These are phyloP conservation scores for Scaptomyza caliginosa DNA, from an alignment of 2,888 invertebrate genomes.

Conservation along the genomic window DNA sequence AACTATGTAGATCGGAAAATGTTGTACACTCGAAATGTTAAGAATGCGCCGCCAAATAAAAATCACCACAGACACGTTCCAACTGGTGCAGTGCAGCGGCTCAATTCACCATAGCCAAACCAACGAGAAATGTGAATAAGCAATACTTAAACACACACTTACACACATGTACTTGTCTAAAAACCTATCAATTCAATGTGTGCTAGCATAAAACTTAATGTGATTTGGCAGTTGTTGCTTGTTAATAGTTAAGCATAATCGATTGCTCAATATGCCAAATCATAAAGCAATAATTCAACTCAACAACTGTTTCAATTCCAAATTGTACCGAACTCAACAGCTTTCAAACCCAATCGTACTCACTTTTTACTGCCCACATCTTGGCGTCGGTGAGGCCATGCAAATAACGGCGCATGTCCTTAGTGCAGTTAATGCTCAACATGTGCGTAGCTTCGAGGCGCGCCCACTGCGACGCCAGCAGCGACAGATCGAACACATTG, in stretches of 20 bases:
- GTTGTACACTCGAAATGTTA: too few relatives aligned
- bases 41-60: slow-evolving; percentile 31
- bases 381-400: slow-evolving; percentile 76
- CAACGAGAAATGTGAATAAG: not conserved
- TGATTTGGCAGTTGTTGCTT: slow-evolving; percentile 19
- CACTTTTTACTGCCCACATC: slow-evolving; percentile 84
- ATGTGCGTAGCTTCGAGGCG: slow-evolving; percentile 48
- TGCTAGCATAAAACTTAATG: slow-evolving; percentile 21
- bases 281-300: not conserved
- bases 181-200: slow-evolving; percentile 32
- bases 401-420: slow-evolving; percentile 81
- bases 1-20: slow-evolving; percentile 52
- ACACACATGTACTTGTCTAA: not conserved
- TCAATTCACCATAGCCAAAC: slow-evolving; percentile 5
- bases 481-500: slow-evolving; percentile 82
- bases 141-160: not conserved
- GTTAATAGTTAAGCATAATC: slow-evolving; percentile 28
- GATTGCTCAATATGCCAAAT: slow-evolving; percentile 26
- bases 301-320: not conserved
- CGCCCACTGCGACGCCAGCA: slow-evolving; percentile 80
- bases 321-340: not conserved
- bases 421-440: slow-evolving; percentile 79
- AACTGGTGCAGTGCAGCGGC: slow-evolving; percentile 29
- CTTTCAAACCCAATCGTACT: too few relatives aligned
- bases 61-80: slow-evolving; percentile 42